Evolutionary conservation across 2,888 invertebrate genomes (phyloP), one percentile per base, ranked within the genome.

Genomic region (Drosophila suboccidentalis): DNA sequence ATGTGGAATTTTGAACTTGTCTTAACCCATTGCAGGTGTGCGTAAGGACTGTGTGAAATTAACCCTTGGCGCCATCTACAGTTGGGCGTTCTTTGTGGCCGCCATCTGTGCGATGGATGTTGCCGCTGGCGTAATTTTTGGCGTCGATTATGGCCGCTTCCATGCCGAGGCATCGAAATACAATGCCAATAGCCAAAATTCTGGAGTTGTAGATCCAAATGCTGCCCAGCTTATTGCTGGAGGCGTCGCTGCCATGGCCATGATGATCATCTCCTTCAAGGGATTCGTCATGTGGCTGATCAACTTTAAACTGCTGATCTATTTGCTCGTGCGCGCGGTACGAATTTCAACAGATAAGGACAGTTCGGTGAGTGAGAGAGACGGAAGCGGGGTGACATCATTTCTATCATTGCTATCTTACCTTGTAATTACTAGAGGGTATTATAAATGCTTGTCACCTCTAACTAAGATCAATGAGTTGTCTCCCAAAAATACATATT

Each of bases 231-330:
- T 92, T 1, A 8, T 92, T 2, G 82, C 91, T 4, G 92, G 86
- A 0, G 84, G 86, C 71, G 85, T 91, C 4, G 89, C 90, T 1
- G 87, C 92, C 13, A 90, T 92, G 2, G 70, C 91, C 5, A 90
- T 93, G 89, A 88, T 92, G 91, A 80, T 92, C 11, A 80, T 93
- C 19, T 90, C 93, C 2, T 87, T 93, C 10, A 92, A 93, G 69
- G 94, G 94, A 11, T 93, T 92, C 73, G 63, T 93, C n/a, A 44
- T 94, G 39, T 93, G 93, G 93, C 34, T 93, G 9, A 80, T 93
- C 2, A 94, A 94, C 78, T 58, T 92, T 9, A 71, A 81, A 1
- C 70, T 93, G 22, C 69, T 91, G 39, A 53, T 90, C 59, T 90
- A 87, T 70, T 75, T 93, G 19, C 8, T 80, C 3, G 17, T 65